Percentiles rank a stretch among this genome's conserved stretches.
Conservation (phyloP, 1,140 invertebrate genomes). For the Drosophila serrata region DNA sequence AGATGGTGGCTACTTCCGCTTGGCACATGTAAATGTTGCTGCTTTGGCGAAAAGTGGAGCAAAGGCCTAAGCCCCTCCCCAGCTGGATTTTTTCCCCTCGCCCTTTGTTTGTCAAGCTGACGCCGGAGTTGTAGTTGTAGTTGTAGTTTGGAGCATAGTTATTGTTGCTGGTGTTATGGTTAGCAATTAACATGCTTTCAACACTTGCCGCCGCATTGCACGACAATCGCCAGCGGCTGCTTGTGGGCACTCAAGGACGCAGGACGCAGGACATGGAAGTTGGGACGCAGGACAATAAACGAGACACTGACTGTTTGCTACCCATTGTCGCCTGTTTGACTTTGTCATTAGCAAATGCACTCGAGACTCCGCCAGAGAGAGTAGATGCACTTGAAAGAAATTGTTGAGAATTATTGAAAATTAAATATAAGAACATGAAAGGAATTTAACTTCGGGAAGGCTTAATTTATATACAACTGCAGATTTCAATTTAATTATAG, state of each 20-base stretch:
- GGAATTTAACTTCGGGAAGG: too few species aligned
- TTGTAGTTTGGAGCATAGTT: constrained; percentile 32
- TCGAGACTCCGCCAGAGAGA: constrained; percentile 12
- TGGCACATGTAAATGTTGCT: constrained; percentile 64
- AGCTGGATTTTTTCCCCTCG: constrained; percentile 17
- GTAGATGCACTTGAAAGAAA: neutral
- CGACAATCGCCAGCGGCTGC: constrained; percentile 53
- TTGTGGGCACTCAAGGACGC: constrained; percentile 62
- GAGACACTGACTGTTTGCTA: constrained; percentile 39
- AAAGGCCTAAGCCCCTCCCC: constrained; percentile 29
- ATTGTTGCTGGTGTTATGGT: constrained; percentile 65
- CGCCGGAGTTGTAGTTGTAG: constrained; percentile 35
- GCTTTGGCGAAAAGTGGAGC: constrained; percentile 50
- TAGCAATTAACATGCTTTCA: constrained; percentile 81
- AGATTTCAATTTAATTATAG: too few species aligned
- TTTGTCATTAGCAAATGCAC: constrained; percentile 78
- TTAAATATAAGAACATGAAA: too few species aligned
- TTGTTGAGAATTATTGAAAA: too few species aligned
- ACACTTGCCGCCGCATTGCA: constrained; percentile 71
- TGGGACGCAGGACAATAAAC: constrained; percentile 37
- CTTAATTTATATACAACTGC: too few species aligned
- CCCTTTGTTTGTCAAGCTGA: constrained; percentile 39
- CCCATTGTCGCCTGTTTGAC: constrained; percentile 55
- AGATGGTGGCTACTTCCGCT: constrained; percentile 55
- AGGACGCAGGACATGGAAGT: constrained; percentile 17